phyloP scores from a whole-genome alignment of 1,140 invertebrate genomes.

The Pachyrhynchus sulphureomaculatus region DNA sequence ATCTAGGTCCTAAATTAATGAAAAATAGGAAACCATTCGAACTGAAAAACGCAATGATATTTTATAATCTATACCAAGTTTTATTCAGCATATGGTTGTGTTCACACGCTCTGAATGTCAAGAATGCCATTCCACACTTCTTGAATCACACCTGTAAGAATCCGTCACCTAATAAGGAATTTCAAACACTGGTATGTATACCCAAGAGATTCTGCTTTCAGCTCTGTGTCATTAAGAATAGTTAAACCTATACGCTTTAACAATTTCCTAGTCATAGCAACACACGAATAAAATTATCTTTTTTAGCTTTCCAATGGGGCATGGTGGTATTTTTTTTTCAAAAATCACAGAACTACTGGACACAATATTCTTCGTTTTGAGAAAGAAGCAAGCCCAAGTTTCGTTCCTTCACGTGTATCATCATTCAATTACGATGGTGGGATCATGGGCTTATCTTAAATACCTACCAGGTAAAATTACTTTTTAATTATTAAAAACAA shows the following conservation, averaged over 20 bases:
- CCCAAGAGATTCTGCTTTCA: too few species aligned
- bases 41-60: slow-evolving; percentile 62
- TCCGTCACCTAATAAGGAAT: slow-evolving; percentile 36
- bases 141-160: slow-evolving; percentile 41
- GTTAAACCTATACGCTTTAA: too few species aligned
- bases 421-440: slow-evolving; percentile 63
- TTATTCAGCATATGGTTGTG: slow-evolving; percentile 53
- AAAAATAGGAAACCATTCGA: slow-evolving; percentile 64
- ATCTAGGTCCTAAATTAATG: slow-evolving; percentile 73
- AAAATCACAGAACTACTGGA: slow-evolving; percentile 68
- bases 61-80: slow-evolving; percentile 72
- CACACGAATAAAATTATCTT: too few species aligned
- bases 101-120: slow-evolving; percentile 39
- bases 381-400: slow-evolving; percentile 76
- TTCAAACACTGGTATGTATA: slow-evolving; percentile 36
- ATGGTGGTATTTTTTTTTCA: slow-evolving; percentile 56
- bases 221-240: too few species aligned
- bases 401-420: slow-evolving; percentile 73
- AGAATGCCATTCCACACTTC: slow-evolving; percentile 41
- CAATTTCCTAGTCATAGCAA: too few species aligned
- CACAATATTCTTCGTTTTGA: slow-evolving; percentile 79
- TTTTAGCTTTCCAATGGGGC: slow-evolving; percentile 53
- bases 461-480: slow-evolving; percentile 57
- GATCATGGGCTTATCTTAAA: slow-evolving; percentile 60
- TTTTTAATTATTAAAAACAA: too few species aligned